Percentiles rank a stretch among this genome's conserved stretches.
Evolutionary conservation across 2,113 vertebrate species (phyloP).

Genomic region (Columbina picui): DNA sequence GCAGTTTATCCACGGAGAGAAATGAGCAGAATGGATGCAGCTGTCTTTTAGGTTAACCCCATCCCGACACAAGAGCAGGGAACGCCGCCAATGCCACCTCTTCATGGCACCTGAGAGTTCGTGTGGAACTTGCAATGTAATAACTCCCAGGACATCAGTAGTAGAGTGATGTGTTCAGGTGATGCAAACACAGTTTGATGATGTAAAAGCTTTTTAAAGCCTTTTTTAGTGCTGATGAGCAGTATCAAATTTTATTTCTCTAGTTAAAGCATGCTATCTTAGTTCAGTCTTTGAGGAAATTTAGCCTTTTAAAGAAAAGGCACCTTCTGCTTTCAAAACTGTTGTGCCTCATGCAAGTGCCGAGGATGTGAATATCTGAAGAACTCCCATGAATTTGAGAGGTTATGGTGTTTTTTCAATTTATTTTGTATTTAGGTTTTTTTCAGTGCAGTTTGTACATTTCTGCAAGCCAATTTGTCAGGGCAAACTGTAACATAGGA

Average conservation of each 20-base stretch:
- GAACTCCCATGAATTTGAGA: background rate
- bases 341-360: background rate
- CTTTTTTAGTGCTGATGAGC: background rate
- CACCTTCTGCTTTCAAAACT: background rate
- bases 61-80: background rate
- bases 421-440: background rate
- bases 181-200: background rate
- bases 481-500: background rate
- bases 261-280: background rate
- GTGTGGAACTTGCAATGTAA: background rate
- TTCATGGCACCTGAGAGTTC: background rate
- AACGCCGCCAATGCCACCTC: background rate
- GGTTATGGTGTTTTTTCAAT: background rate
- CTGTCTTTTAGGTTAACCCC: slow-evolving; percentile 76
- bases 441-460: background rate
- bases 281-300: background rate
- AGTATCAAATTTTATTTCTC: background rate
- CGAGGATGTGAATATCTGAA: background rate
- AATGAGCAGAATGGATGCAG: slow-evolving; percentile 77
- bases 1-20: slow-evolving; percentile 69
- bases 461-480: slow-evolving; percentile 28
- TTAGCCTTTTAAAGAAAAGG: background rate
- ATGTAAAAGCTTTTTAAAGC: background rate
- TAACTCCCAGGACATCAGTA: background rate
- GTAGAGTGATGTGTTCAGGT: background rate